Percentiles rank a stretch among this genome's conserved stretches.
phyloP scores from a whole-genome alignment of 2,113 vertebrate species.

The Ahaetulla prasina region DNA sequence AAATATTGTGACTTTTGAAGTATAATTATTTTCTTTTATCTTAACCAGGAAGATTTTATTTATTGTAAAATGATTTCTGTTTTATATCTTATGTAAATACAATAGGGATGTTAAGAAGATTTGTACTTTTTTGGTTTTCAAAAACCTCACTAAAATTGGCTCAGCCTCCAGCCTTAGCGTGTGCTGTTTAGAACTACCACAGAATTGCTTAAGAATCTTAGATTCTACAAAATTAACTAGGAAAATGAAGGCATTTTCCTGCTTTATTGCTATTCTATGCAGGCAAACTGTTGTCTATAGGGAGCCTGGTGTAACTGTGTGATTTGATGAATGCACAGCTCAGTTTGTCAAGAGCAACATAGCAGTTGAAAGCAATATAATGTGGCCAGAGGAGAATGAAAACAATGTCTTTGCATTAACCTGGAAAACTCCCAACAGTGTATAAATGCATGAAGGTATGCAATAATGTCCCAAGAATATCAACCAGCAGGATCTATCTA shows the following conservation, averaged over 20 bases:
- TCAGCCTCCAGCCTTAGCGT: not conserved
- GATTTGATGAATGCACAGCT: slow-evolving; percentile 22
- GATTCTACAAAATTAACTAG: not conserved
- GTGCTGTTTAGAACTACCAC: not conserved
- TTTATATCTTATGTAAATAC: not conserved
- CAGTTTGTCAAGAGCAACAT: not conserved
- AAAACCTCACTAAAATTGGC: not conserved
- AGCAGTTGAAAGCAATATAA: slow-evolving; percentile 23
- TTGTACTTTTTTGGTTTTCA: not conserved
- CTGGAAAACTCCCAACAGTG: slow-evolving; percentile 38
- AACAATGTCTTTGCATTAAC: slow-evolving; percentile 51
- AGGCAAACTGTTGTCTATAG: not conserved
- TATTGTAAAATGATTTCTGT: not conserved
- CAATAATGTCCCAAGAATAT: slow-evolving; percentile 54
- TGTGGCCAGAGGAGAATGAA: slow-evolving; percentile 39
- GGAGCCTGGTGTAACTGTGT: not conserved
- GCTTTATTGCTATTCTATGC: not conserved
- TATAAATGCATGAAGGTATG: slow-evolving; percentile 46
- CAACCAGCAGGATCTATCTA: slow-evolving; percentile 56
- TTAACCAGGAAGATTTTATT: not conserved
- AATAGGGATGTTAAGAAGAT: not conserved
- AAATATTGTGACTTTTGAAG: not conserved
- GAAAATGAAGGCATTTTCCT: accelerated
- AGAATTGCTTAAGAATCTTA: not conserved
- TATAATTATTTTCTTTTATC: not conserved